A percentile compares a stretch with the other conserved stretches of the same genome.
These are phyloP conservation scores for Chroicocephalus ridibundus DNA, from an alignment of 2,113 vertebrate species.

Conservation along the genomic window DNA sequence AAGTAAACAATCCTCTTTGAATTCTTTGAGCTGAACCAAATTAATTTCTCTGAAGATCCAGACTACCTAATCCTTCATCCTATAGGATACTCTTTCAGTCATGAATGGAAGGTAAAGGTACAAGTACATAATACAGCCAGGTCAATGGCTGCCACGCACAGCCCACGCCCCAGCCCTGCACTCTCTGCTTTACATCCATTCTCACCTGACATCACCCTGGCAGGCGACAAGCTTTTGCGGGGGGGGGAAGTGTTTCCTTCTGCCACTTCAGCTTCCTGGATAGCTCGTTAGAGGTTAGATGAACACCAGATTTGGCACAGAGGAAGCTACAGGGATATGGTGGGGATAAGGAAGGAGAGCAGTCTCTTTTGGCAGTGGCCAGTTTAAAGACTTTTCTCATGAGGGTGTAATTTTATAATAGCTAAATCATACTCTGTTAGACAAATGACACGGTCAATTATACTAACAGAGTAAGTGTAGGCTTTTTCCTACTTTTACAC, in stretches of 20 bases:
- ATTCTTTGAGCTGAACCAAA: background rate
- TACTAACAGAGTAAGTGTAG: background rate
- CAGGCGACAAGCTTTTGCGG: background rate
- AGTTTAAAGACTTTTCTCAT: background rate
- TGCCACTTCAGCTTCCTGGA: background rate
- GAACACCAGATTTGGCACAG: background rate
- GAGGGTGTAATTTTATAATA: background rate
- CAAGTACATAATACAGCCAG: background rate
- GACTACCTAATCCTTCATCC: background rate
- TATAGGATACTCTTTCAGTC: background rate
- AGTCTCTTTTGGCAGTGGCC: background rate
- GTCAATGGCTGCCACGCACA: accelerated
- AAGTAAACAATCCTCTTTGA: background rate
- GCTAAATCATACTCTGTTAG: background rate
- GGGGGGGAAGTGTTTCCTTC: background rate
- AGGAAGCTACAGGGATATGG: background rate
- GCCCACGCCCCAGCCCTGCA: accelerated
- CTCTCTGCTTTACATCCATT: background rate
- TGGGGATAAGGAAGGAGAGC: background rate
- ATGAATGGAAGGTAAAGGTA: background rate
- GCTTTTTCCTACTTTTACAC: background rate
- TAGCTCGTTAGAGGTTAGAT: background rate
- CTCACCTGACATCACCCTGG: background rate
- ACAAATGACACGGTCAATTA: background rate
- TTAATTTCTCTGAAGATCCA: background rate